Percentiles rank a stretch among this genome's conserved stretches.
phyloP scores from a whole-genome alignment of 2,888 invertebrate species.

The Scrobipalpa costella region DNA sequence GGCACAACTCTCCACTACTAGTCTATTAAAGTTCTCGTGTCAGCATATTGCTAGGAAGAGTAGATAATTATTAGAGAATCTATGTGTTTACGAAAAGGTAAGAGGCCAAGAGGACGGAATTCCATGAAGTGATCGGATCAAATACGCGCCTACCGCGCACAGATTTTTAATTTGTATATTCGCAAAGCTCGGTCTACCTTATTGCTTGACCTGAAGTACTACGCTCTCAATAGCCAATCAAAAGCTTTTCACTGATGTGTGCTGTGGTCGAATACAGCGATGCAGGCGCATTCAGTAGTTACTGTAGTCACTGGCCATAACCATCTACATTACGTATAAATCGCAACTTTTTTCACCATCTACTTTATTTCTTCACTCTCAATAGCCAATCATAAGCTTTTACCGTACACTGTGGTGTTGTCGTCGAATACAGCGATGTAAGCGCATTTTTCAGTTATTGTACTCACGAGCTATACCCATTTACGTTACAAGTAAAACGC shows the following conservation, averaged over 20 bases:
- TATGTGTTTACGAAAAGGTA: too few species aligned
- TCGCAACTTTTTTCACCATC: background rate
- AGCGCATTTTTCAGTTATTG: background rate
- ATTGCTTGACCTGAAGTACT: background rate
- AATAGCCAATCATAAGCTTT: conserved; percentile 13
- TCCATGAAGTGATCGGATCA: too few species aligned
- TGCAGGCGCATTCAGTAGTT: background rate
- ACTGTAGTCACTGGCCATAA: conserved; percentile 3
- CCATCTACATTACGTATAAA: background rate
- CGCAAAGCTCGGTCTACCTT: background rate
- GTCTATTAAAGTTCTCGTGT: too few species aligned
- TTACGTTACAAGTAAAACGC: background rate
- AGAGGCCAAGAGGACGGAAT: too few species aligned
- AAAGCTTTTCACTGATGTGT: background rate
- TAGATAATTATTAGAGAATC: too few species aligned
- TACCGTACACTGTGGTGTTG: background rate
- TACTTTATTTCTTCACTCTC: background rate
- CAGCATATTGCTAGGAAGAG: too few species aligned
- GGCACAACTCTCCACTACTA: too few species aligned
- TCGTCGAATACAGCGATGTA: conserved; percentile 3
- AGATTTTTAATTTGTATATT: too few species aligned
- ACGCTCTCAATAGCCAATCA: conserved; percentile 10
- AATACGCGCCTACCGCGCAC: too few species aligned
- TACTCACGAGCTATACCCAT: conserved; percentile 3
- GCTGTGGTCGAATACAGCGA: background rate